Evolutionary conservation across 2,888 invertebrate species (phyloP), one percentile per base, ranked within the genome.

Genomic region (Galerucella nymphaeae): DNA sequence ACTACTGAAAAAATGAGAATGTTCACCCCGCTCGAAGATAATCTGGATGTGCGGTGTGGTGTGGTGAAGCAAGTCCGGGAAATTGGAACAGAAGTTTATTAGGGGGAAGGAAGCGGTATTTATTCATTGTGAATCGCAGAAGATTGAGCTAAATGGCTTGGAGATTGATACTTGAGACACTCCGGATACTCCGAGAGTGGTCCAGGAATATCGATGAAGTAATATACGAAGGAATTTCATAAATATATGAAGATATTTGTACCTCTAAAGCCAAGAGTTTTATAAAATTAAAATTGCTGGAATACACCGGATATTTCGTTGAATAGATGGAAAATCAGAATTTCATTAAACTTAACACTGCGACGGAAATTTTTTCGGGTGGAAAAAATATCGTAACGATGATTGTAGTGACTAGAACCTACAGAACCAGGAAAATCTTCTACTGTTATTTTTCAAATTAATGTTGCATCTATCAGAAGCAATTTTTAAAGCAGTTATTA

Each of bases 21-120:
- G 55, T 70, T 70, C 70, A 61, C 70, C 64, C 70, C 45, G 70
- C 42, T 23, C 53, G 70, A 30, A 67, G 70, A 70, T 70, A 63
- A 70, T 70, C 63, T 63, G 16, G 63, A 61, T 41, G 55, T 50
- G 65, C 53, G 63, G 45, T 48, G 63, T 23, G 45, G 63, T 58
- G 59, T 63, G 69, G 62, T 55, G 18, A 62, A 62, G 63, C 63
- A 57, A 57, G 61, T 18, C 70, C 63, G 70, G 70, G 64, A 70
- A 70, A 70, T 70, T 70, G 70, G 70, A 55, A 63, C 70, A 70
- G 70, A 70, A 70, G 63, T 70, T 70, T 70, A 70, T 70, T 70
- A 70, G 45, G 70, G 70, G 70, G 63, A 64, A 70, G 63, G 61
- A 61, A 70, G 70, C 63, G 57, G 70, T 70, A 70, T 70, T 70